Base-by-base conservation (phyloP, 2,797 vertebrate genomes). In the Coreius guichenoti region DNA sequence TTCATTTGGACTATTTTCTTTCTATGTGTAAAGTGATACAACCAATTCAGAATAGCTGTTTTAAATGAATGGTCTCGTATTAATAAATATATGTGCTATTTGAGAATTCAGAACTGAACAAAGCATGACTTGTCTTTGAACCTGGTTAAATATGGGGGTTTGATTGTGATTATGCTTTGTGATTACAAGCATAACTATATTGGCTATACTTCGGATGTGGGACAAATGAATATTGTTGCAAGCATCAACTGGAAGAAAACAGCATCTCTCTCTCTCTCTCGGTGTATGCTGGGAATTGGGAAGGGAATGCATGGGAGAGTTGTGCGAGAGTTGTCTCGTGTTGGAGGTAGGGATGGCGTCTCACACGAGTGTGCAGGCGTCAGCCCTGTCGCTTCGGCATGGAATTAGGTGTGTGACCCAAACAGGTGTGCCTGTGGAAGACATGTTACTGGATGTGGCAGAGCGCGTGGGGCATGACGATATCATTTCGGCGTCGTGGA, bases 141-240 rank as follows among this genome's bases (percentile, higher is more conserved):
- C 29, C 33, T 43, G 3, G 8, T 6, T 33, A 5, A 72, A 26
- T 31, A 58, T 31, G 13, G 31, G 26, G 23, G 31, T 81, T 43
- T 43, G 31, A 43, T 56, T 81, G 80, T 61, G n/a, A 82, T 73
- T 47, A 36, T 43, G 12, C 36, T 61, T 82, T 82, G n/a, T 82
- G 69, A 82, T 63, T 33, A 33, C 19, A 49, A 80, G 11, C 8
- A 31, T 73, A 61, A 61, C 3, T 39, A 19, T 33, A 39, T 16
- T 77, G 31, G 26, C 16, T 5, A 72, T 81, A 6, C 51, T 74
- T 83, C 65, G 13, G 13, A 81, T 67, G 43, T 17, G 31, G 58
- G 23, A 65, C 58, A 80, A 80, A 31, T 56, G 3, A 51, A 65
- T 73, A 73, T 49, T 36, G 8, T 39, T 29, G 1, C 5, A 43